Base-by-base conservation (phyloP, 2,888 invertebrate species). In the Rotaria sp. region DNA sequence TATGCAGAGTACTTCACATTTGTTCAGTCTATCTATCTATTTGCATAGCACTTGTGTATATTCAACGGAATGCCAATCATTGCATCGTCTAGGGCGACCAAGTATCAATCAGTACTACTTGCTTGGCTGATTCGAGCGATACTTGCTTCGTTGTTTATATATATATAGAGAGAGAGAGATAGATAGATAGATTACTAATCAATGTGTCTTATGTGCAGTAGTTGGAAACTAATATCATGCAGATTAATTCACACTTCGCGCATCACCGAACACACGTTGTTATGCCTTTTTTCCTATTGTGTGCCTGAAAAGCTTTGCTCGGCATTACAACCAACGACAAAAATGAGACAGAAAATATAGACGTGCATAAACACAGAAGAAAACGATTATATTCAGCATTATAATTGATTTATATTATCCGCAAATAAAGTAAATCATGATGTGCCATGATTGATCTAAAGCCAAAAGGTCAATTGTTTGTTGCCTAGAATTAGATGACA, bases 181-280 rank as follows among this genome's bases (percentile, higher is more conserved):
- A 13, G 15, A 67, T 35, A 30, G 21, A 67, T 67, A 38, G 35
- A 67, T 38, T 35, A 30, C 35, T 15, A 35, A 21, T 18, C 15
- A 1, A 67, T 67, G 67, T 67, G 2, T 21, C 21, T 67, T 35
- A 67, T 67, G 35, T 67, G 67, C 67, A 21, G 30, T 21, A 67
- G 67, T 35, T 67, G 67, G 18, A 15, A 67, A 35, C 67, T 67
- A 67, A 67, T 67, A 67, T 67, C 67, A 67, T 67, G 67, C 35
- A 38, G 35, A 67, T 67, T 67, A 67, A 67, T 67, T 67, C 67
- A 67, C 67, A 67, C 35, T 67, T 67, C 35, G 35, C 67, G 67
- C 67, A 21, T 35, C 35, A 67, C 15, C 35, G 21, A 67, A 67
- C 67, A 67, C 30, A 67, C 8, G 67, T 35, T 21, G 35, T 35